phyloP scores from a whole-genome alignment of 2,113 vertebrate genomes.

The Gavia stellata region DNA sequence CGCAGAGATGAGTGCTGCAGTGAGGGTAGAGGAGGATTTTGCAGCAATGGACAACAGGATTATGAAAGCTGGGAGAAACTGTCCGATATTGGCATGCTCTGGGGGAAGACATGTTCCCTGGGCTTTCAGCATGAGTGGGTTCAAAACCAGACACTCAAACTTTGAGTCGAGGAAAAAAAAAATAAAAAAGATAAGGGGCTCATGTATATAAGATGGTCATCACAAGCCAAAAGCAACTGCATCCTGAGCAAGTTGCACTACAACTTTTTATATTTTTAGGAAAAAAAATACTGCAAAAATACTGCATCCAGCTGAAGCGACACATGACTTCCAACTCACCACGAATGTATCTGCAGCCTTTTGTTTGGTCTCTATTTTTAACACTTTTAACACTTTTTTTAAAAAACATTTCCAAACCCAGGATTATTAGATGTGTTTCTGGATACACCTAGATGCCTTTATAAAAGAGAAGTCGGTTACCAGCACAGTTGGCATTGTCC shows the following conservation, averaged over 20 bases:
- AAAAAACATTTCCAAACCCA: not conserved
- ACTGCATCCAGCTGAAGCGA: too few species aligned
- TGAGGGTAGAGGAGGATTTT: not conserved
- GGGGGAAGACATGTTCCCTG: not conserved
- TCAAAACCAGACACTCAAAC: not conserved
- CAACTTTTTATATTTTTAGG: not conserved
- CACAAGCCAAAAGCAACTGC: not conserved
- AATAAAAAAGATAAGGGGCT: not conserved
- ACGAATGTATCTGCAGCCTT: not conserved
- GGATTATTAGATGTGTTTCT: not conserved
- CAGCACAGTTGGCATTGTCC: not conserved
- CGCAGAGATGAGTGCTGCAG: not conserved
- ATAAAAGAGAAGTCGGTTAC: not conserved
- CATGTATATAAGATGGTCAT: not conserved
- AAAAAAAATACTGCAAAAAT: not conserved
- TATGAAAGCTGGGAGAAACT: not conserved
- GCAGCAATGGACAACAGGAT: not conserved
- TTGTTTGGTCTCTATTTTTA: rapidly evolving
- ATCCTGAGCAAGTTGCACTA: not conserved
- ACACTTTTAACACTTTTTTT: not conserved
- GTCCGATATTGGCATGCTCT: not conserved
- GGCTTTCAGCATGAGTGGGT: not conserved
- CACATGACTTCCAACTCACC: too few species aligned
- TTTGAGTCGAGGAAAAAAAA: too few species aligned
- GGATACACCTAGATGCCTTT: not conserved